Evolutionary conservation across 2,888 invertebrate species (phyloP).

Genomic region (Coelogynopora nodosa): DNA sequence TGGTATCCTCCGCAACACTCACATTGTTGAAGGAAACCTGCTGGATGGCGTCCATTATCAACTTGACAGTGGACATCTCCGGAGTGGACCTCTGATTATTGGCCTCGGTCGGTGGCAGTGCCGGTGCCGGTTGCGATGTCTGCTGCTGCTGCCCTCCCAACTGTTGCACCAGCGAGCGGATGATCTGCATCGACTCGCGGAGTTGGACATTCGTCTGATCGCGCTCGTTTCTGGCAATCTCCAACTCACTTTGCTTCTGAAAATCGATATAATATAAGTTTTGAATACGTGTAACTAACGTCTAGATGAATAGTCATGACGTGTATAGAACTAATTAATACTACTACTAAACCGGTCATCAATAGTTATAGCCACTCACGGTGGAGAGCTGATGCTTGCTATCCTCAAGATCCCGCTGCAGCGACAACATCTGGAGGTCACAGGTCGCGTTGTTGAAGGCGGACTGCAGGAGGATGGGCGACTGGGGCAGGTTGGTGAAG

Average conservation of each 20-base stretch:
- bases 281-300: too few species aligned
- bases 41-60: background rate
- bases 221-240: background rate
- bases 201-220: background rate
- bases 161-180: background rate
- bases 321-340: too few species aligned
- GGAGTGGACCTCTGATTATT: background rate
- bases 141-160: background rate
- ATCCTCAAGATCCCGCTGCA: conserved; percentile 22
- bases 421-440: conserved; percentile 16
- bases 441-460: conserved; percentile 40
- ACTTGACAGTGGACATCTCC: background rate
- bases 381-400: conserved; percentile 1
- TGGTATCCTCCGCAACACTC: too few species aligned
- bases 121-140: background rate
- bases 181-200: background rate
- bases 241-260: background rate
- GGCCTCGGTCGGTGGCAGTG: background rate
- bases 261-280: background rate
- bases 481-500: conserved; percentile 26
- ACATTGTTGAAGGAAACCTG: too few species aligned
- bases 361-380: too few species aligned
- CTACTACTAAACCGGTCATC: too few species aligned
- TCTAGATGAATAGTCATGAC: too few species aligned
- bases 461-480: conserved; percentile 37